phyloP scores from a whole-genome alignment of 2,797 vertebrate genomes.

The Myotis daubentonii region DNA sequence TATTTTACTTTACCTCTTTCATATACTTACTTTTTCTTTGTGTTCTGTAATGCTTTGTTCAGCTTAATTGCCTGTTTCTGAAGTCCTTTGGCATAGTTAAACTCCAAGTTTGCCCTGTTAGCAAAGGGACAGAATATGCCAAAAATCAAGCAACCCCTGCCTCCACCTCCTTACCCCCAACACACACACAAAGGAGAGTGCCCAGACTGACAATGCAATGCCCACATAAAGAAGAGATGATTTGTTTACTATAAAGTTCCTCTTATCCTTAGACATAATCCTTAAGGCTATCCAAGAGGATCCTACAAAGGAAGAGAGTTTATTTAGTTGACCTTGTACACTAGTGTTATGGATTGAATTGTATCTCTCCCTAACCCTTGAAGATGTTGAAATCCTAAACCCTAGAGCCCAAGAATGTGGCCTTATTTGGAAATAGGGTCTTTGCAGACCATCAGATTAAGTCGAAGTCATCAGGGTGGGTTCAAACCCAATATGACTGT shows the following conservation, averaged over 20 bases:
- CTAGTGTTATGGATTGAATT: not conserved
- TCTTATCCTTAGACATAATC: not conserved
- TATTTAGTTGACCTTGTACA: not conserved
- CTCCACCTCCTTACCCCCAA: not conserved
- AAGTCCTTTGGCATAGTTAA: conserved; percentile 90
- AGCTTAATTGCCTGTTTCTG: conserved; percentile 91
- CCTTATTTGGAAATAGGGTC: not conserved
- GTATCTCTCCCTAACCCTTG: not conserved
- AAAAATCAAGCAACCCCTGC: not conserved
- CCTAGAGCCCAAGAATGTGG: not conserved
- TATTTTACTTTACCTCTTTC: conserved; percentile 26
- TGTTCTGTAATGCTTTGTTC: conserved; percentile 88
- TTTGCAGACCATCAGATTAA: not conserved
- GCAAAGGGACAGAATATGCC: conserved; percentile 43
- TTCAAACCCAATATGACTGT: not conserved
- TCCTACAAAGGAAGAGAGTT: not conserved
- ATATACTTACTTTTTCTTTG: conserved; percentile 89
- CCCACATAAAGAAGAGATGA: not conserved
- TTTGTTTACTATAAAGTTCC: not conserved
- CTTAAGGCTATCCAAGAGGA: not conserved
- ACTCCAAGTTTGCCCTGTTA: conserved; percentile 90
- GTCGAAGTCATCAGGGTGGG: not conserved
- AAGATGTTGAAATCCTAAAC: not conserved
- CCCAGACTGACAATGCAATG: not conserved
- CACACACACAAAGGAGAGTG: no score